phyloP scores from a whole-genome alignment of 2,113 vertebrate genomes.

The Callorhinus ursinus region DNA sequence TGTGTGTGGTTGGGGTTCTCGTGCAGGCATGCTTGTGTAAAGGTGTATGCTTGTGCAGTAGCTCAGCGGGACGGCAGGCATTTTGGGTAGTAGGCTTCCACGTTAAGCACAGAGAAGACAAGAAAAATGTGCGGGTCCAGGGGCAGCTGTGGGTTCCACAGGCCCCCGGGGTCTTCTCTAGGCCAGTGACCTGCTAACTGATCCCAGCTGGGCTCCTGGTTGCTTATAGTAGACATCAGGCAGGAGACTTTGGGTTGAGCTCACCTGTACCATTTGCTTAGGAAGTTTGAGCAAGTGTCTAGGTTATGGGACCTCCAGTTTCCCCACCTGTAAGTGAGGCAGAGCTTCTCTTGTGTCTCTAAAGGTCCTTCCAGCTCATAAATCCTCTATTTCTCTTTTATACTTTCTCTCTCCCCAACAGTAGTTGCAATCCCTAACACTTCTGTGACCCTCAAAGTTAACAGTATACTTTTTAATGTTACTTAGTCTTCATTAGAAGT shows the following conservation, averaged over 20 bases:
- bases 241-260: neutral
- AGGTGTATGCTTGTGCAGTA: rapidly evolving
- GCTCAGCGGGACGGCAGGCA: neutral
- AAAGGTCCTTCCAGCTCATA: neutral
- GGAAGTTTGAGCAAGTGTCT: neutral
- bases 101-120: neutral
- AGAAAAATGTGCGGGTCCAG: neutral
- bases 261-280: neutral
- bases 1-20: too few relatives aligned
- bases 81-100: neutral
- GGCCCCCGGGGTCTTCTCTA: neutral
- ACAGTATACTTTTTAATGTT: neutral
- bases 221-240: neutral
- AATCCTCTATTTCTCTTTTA: neutral
- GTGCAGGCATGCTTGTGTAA: neutral
- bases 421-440: neutral
- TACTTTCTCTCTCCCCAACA: neutral
- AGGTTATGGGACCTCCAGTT: neutral
- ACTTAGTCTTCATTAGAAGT: neutral
- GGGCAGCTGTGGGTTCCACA: neutral
- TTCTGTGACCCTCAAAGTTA: neutral
- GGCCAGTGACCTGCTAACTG: neutral
- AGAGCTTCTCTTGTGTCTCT: neutral
- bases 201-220: neutral
- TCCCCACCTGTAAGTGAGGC: neutral